Evolutionary conservation across 1,140 invertebrate species (phyloP), one percentile per base, ranked within the genome.

Genomic region (Bombus superbus): DNA sequence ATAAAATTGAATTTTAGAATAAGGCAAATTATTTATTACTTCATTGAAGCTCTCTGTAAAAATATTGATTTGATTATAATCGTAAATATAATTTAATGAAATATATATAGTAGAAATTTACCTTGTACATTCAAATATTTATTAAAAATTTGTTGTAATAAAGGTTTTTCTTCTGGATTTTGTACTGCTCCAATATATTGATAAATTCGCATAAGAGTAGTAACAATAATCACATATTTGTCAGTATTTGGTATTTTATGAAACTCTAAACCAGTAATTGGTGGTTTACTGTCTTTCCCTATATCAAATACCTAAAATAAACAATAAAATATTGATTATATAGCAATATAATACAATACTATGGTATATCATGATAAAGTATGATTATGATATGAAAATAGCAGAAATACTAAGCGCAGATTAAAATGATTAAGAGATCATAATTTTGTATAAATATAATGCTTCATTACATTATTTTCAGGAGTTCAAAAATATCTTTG

Each of bases 231-330:
- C 75, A 98, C 96, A 92, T 97, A 98, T 90, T 96, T 97, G 78
- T 97, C 96, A 1, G 96, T 96, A 87, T 96, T 96, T 10, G 97
- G 96, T 62, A 98, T 94, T 92, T 97, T 96, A 91, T 98, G 97
- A 93, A 98, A 98, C 92, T 98, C 97, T 69, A 99, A 95, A 1
- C 98, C 98, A 69, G 97, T 98, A 59, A 99, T 98, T 1, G 98
- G 97, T 74, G 97, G 97, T 72, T 97, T 96, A 69, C 95, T 95
- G 13, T 94, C 92, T 95, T 97, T 97, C 18, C 98, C 98, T 85
- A 99, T 96, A 93, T 98, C 98, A 93, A 98, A 99, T 62, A 99
- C 96, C 98, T 98, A 91, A 35, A 95, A 95, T 86, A 86, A 64
- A 64, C 6, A 47, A 78, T 59, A 35, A 57, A 66, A 40, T 59